Conservation (phyloP, 2,113 vertebrate species). For the Mirounga angustirostris region DNA sequence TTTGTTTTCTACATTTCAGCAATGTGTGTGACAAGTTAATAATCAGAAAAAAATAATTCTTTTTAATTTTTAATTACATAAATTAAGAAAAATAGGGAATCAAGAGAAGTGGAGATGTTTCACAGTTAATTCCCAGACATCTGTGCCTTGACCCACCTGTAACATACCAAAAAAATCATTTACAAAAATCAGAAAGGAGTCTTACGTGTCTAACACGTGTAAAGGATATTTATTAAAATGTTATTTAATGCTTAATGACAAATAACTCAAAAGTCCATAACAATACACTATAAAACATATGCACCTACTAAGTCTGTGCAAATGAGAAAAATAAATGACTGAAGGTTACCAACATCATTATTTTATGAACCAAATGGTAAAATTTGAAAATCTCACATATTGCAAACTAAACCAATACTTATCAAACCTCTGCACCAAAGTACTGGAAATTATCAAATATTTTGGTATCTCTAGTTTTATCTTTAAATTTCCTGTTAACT, state of each 20-base stretch:
- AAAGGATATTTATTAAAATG: slow-evolving; percentile 43
- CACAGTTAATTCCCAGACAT: slow-evolving; percentile 38
- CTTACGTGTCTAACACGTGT: neutral
- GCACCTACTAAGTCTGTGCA: neutral
- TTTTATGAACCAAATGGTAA: neutral
- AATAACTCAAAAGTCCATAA: neutral
- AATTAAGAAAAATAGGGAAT: neutral
- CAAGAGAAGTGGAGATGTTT: neutral
- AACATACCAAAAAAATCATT: neutral
- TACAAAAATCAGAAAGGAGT: slow-evolving; percentile 12
- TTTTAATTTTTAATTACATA: neutral
- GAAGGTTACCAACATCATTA: neutral
- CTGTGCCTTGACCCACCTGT: neutral
- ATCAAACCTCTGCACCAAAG: neutral
- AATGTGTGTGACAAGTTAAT: neutral
- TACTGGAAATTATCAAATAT: neutral
- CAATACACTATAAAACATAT: neutral
- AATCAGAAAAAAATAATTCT: neutral
- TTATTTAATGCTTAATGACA: neutral
- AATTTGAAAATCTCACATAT: neutral
- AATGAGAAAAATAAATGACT: neutral
- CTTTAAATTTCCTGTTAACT: slow-evolving; percentile 36
- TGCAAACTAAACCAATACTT: neutral
- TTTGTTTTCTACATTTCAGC: neutral
- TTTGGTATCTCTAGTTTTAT: neutral